Percentiles rank a stretch among this genome's conserved stretches.
Conservation (phyloP, 2,113 vertebrate species). For the Theropithecus gelada region DNA sequence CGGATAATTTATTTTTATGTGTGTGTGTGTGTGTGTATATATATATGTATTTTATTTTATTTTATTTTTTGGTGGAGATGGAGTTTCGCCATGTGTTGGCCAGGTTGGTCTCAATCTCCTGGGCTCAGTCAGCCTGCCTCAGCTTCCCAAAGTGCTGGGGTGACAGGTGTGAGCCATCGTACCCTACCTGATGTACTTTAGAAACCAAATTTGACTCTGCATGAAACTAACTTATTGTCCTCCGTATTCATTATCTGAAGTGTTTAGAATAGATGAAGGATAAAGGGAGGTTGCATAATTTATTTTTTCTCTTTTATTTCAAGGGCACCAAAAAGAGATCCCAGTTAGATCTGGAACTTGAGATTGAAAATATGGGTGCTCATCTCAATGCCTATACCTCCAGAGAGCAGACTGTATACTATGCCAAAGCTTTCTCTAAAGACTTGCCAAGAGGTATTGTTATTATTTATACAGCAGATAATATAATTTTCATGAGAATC, state of each 20-base stretch:
- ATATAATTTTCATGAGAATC: neutral
- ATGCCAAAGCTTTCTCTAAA: slow-evolving; percentile 98
- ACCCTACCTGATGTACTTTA: neutral
- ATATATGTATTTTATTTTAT: no score
- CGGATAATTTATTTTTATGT: no score
- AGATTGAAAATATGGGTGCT: slow-evolving; percentile 99
- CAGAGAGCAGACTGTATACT: slow-evolving; percentile 98
- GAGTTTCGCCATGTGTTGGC: no score
- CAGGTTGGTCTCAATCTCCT: no score
- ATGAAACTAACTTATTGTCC: neutral
- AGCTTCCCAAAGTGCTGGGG: no score
- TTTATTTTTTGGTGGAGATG: no score
- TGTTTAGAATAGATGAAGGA: neutral
- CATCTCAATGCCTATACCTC: slow-evolving; percentile 98
- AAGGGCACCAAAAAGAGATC: slow-evolving; percentile 99
- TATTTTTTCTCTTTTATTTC: slow-evolving; percentile 64
- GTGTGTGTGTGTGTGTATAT: fast-evolving
- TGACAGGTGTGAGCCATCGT: no score
- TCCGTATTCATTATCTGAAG: neutral
- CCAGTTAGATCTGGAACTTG: slow-evolving; percentile 96
- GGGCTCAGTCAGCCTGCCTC: no score
- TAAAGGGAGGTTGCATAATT: neutral
- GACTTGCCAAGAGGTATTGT: slow-evolving; percentile 94
- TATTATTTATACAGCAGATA: neutral
- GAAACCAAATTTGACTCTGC: neutral